phyloP scores from a whole-genome alignment of 1,140 invertebrate species.

The Magallana angulata region DNA sequence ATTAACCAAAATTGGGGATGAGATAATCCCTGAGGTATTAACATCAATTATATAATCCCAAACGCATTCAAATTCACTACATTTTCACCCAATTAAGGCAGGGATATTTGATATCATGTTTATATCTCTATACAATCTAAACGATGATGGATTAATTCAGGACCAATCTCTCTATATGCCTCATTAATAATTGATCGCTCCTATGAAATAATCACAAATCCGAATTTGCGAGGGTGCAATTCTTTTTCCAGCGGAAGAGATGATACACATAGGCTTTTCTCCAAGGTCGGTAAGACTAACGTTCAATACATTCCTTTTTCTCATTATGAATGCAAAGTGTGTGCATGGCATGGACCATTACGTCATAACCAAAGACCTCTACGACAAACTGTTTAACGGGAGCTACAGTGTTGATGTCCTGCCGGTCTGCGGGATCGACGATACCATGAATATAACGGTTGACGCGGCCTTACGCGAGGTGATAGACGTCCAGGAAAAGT shows the following conservation, averaged over 20 bases:
- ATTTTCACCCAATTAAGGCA: too few species aligned
- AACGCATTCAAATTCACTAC: too few species aligned
- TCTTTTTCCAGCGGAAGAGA: too few species aligned
- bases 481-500: conserved; percentile 16
- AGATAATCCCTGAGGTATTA: too few species aligned
- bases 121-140: not conserved
- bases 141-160: not conserved
- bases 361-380: not conserved
- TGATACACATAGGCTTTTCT: too few species aligned
- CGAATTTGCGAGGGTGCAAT: too few species aligned
- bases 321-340: not conserved
- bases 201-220: too few species aligned
- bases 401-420: conserved; percentile 5
- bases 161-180: too few species aligned
- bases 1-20: too few species aligned
- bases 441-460: not conserved
- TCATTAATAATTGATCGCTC: too few species aligned
- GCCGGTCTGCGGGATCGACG: not conserved
- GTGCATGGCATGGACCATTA: not conserved
- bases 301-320: not conserved
- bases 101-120: not conserved
- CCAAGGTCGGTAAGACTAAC: too few species aligned
- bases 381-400: not conserved
- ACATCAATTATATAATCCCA: too few species aligned
- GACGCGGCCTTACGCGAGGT: not conserved